These are phyloP conservation scores for Falcaria lacertinaria DNA, from an alignment of 2,888 invertebrate genomes.

Conservation along the genomic window DNA sequence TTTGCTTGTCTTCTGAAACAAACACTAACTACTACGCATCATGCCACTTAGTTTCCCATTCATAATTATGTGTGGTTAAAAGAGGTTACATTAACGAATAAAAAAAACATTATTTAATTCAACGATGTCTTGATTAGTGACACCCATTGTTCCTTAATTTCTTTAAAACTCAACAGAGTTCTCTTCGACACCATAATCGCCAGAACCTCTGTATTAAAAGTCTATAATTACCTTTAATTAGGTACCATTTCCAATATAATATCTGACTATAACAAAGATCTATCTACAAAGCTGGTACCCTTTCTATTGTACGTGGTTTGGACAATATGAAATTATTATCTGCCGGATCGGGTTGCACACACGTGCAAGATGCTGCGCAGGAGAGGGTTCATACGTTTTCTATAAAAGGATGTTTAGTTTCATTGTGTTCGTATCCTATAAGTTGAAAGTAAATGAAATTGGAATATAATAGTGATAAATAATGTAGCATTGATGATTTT, in stretches of 20 bases:
- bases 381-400: not conserved
- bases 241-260: not conserved
- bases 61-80: too few relatives aligned
- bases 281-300: not conserved
- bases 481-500: too few relatives aligned
- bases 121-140: too few relatives aligned
- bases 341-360: slow-evolving; percentile 50
- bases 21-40: too few relatives aligned
- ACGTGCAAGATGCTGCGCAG: slow-evolving; percentile 43
- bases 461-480: too few relatives aligned
- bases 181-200: not conserved
- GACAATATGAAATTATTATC: slow-evolving; percentile 54
- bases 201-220: not conserved
- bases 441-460: too few relatives aligned
- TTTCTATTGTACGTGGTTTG: slow-evolving; percentile 17
- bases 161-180: not conserved
- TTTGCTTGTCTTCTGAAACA: too few relatives aligned
- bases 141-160: too few relatives aligned
- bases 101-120: too few relatives aligned
- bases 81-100: too few relatives aligned
- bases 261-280: not conserved
- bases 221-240: not conserved
- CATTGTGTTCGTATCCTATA: too few relatives aligned
- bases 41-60: too few relatives aligned
- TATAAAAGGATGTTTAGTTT: not conserved